A percentile compares a stretch with the other conserved stretches of the same genome.
These are phyloP conservation scores for Eclectus roratus DNA, from an alignment of 2,113 vertebrate genomes.

Conservation along the genomic window DNA sequence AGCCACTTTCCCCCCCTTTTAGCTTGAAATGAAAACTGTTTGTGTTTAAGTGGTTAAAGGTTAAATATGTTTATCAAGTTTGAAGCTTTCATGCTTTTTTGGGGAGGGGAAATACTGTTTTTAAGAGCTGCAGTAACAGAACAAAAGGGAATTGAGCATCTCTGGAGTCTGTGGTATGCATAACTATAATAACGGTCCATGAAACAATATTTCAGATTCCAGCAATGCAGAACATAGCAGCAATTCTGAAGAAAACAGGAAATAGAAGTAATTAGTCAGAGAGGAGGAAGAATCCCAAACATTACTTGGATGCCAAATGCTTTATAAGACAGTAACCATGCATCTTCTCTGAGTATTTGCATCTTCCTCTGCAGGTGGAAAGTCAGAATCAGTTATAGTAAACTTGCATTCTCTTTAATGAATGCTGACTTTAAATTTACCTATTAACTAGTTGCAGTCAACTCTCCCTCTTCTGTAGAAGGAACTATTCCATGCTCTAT, in stretches of 20 bases:
- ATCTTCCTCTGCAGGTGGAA: neutral
- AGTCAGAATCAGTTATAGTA: neutral
- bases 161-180: conserved; percentile 50
- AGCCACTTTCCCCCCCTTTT: neutral
- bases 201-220: conserved; percentile 60
- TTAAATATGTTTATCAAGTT: neutral
- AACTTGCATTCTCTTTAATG: neutral
- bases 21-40: neutral
- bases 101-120: neutral
- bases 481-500: neutral
- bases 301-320: neutral
- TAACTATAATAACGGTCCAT: conserved; percentile 25
- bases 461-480: neutral
- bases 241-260: conserved; percentile 58
- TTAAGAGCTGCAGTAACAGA: neutral
- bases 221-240: conserved; percentile 32
- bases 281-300: conserved; percentile 44
- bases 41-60: neutral
- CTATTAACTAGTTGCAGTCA: neutral
- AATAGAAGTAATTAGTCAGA: conserved; percentile 40
- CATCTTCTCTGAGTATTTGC: neutral
- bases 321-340: neutral
- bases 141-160: neutral
- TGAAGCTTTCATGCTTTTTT: neutral
- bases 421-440: neutral